Evolutionary conservation across 2,888 invertebrate species (phyloP).

Genomic region (Polietes domitor): DNA sequence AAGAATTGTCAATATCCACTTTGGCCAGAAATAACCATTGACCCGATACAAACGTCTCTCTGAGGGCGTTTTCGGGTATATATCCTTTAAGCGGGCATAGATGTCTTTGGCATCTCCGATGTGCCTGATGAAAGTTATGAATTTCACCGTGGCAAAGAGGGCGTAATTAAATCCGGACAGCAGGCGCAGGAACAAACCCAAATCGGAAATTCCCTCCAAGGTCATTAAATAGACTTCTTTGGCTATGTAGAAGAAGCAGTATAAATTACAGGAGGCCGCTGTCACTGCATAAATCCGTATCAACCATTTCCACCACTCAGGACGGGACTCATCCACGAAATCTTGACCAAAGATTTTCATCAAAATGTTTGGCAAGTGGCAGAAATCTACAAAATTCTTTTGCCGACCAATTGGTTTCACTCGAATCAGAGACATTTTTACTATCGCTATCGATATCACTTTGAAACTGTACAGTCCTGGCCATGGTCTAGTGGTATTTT

Average conservation of each 20-base stretch:
- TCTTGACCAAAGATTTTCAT: conserved; percentile 47
- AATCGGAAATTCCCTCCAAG: neutral
- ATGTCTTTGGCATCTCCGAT: neutral
- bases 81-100: conserved; percentile 31
- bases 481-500: neutral
- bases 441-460: neutral
- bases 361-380: conserved; percentile 51
- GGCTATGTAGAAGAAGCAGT: conserved; percentile 29
- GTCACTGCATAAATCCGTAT: neutral
- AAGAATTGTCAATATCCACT: conserved; percentile 46
- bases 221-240: conserved; percentile 21
- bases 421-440: conserved; percentile 37
- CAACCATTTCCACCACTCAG: neutral
- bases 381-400: conserved; percentile 61
- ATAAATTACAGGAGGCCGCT: neutral
- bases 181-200: conserved; percentile 30
- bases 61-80: conserved; percentile 55
- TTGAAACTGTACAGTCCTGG: neutral
- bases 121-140: conserved; percentile 19
- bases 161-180: conserved; percentile 53
- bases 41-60: conserved; percentile 53
- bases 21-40: conserved; percentile 56
- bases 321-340: neutral
- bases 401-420: conserved; percentile 24
- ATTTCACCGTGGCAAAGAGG: conserved; percentile 43